These are phyloP conservation scores for Tyrannus savana DNA, from an alignment of 2,113 vertebrate species.

Conservation along the genomic window DNA sequence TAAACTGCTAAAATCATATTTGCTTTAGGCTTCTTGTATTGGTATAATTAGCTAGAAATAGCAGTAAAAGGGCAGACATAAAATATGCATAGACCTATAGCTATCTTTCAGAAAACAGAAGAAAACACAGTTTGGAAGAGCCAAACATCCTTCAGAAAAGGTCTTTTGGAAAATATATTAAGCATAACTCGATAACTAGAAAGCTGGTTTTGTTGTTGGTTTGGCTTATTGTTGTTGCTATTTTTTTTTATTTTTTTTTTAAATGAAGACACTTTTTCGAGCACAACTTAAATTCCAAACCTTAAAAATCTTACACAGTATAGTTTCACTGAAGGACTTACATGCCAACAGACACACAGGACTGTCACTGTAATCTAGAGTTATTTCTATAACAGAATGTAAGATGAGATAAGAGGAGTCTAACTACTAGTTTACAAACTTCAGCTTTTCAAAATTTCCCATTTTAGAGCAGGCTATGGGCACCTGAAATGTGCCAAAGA, in stretches of 20 bases:
- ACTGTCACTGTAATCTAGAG: background rate
- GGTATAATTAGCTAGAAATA: slow-evolving; percentile 74
- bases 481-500: background rate
- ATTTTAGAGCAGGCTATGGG: background rate
- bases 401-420: background rate
- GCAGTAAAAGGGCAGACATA: slow-evolving; percentile 64
- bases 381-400: background rate
- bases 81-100: slow-evolving; percentile 54
- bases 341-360: background rate
- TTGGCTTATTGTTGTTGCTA: background rate
- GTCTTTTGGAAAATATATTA: slow-evolving; percentile 25
- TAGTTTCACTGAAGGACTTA: background rate
- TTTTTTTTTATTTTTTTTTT: background rate
- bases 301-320: background rate
- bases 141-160: slow-evolving; percentile 51
- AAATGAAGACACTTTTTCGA: background rate
- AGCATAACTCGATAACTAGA: background rate
- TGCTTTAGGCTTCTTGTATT: slow-evolving; percentile 72
- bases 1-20: slow-evolving; percentile 77
- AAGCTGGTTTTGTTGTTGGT: background rate
- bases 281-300: background rate
- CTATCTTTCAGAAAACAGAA: slow-evolving; percentile 62
- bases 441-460: background rate
- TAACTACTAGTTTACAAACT: background rate
- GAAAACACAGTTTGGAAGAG: slow-evolving; percentile 56